Conservation (phyloP, 2,113 vertebrate species). For the Dendropsophus ebraccatus region DNA sequence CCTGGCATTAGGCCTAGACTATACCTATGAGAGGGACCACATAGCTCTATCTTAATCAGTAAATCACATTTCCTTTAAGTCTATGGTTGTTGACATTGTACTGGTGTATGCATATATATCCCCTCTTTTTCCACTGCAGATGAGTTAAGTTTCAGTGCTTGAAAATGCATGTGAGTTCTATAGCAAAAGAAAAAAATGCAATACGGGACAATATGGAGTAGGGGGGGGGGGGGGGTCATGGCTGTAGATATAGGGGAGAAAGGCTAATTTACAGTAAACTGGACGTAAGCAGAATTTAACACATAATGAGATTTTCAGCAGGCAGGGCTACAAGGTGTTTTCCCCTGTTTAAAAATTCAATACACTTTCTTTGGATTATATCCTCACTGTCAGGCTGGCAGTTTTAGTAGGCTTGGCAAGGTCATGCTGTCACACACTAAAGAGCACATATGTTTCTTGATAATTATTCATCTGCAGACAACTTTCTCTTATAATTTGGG, state of each 20-base stretch:
- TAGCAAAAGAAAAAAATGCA: background rate
- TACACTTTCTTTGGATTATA: constrained; percentile 45
- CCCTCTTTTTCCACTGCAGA: background rate
- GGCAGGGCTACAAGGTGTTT: constrained; percentile 51
- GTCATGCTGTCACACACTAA: constrained; percentile 53
- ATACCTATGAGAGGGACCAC: constrained; percentile 23
- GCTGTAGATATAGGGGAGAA: background rate
- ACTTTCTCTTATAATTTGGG: constrained; percentile 22
- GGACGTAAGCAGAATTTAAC: constrained; percentile 45
- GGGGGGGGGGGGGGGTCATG: background rate
- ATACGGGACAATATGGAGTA: background rate
- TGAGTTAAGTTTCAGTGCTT: background rate
- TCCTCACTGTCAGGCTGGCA: constrained; percentile 45
- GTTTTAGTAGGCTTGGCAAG: constrained; percentile 48
- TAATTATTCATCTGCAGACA: constrained; percentile 55
- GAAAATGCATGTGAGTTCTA: background rate
- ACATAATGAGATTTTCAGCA: constrained; percentile 50
- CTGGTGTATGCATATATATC: background rate
- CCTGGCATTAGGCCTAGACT: background rate
- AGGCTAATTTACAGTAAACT: constrained; percentile 41
- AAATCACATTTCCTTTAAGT: constrained; percentile 49
- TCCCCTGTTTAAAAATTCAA: constrained; percentile 48
- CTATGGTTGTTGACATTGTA: background rate
- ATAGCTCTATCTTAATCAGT: constrained; percentile 22
- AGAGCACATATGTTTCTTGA: constrained; percentile 54